Evolutionary conservation across 1,140 invertebrate species (phyloP), one percentile per base, ranked within the genome.

Genomic region (Drosophila yakuba): DNA sequence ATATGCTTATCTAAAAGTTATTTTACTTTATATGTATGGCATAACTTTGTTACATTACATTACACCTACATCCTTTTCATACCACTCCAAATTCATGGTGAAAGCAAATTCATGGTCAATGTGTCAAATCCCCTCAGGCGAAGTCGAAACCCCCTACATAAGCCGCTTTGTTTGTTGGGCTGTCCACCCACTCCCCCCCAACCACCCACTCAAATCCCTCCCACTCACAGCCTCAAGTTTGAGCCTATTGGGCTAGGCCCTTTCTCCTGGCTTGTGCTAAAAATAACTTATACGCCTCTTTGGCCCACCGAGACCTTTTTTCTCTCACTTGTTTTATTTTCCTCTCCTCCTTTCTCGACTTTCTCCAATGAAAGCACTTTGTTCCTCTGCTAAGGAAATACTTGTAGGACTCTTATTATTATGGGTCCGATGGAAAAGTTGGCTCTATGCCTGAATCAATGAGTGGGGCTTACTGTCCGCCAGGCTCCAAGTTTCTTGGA

Each of bases 71-170:
- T 23, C 1, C 6, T 12, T 38, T 54, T 32, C 11, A 14, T 28
- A 2, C 23, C 23, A 48, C 7, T n/a, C 8, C n/a, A 25, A 3
- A 4, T 25, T 4, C 23, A 17, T 55, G 8, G n/a, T 4, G 28
- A 74, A 48, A 48, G 20, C 50, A 75, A 85, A 85, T 85, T 88
- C 84, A 80, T 89, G 84, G 84, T 89, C 84, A 89, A 78, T 89
- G 84, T 88, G 84, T 89, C 84, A 89, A 84, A 82, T 62, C 66
- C 74, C 64, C 64, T 45, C 6, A 39, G 39, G 32, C 38, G 7
- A 39, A 43, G 20, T 36, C 41, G 15, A 36, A 44, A 63, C 25
- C 28, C n/a, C 64, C 35, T n/a, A n/a, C 41, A 52, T 75, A 64
- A 75, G 51, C 64, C 35, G 58, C 45, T 71, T 47, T 48, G 50